Evolutionary conservation across 2,797 vertebrate species (phyloP).

Genomic region (Pyrrhura leucotis): DNA sequence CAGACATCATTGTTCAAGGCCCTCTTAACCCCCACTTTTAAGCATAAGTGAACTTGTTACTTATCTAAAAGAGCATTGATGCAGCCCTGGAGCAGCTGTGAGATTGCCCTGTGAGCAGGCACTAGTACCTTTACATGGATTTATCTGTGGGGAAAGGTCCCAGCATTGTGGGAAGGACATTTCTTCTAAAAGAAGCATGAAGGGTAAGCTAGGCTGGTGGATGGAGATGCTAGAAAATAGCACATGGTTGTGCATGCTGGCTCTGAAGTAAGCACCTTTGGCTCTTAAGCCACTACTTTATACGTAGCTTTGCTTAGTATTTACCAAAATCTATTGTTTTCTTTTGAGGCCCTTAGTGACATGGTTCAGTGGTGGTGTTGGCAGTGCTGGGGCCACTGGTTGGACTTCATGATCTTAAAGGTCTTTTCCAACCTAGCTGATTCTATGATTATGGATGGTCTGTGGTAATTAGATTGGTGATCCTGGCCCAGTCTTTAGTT

Average conservation of each 20-base stretch:
- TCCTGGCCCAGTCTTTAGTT: neutral
- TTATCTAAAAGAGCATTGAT: neutral
- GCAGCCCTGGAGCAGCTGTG: neutral
- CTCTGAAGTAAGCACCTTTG: neutral
- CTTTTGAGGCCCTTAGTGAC: neutral
- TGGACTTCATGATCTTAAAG: neutral
- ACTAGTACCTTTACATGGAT: neutral
- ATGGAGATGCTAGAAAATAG: neutral
- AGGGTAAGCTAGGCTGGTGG: neutral
- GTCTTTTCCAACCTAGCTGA: neutral
- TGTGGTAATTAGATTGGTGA: neutral
- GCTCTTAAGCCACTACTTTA: neutral
- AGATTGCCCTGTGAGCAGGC: neutral
- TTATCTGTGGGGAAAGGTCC: neutral
- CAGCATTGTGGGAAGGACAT: neutral
- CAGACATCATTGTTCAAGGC: neutral
- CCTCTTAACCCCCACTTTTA: neutral
- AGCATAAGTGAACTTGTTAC: neutral
- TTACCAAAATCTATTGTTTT: neutral
- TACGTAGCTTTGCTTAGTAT: neutral
- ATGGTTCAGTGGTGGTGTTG: neutral
- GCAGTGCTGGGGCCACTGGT: neutral
- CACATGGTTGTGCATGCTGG: fast-evolving
- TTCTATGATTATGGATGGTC: neutral
- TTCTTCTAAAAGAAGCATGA: neutral